phyloP scores from a whole-genome alignment of 2,797 vertebrate genomes.

The Alca torda region DNA sequence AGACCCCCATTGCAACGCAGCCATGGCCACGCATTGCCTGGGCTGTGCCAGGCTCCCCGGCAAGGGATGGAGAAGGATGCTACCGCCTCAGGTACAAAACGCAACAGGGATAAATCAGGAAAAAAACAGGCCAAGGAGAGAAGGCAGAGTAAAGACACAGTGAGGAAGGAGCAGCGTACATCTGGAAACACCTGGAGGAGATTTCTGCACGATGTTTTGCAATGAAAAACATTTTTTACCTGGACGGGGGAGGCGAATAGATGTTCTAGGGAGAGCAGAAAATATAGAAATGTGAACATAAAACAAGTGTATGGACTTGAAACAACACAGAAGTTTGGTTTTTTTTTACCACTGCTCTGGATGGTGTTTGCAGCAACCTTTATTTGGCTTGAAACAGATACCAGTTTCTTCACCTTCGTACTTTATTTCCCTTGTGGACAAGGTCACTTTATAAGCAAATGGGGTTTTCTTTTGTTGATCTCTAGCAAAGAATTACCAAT shows the following conservation, averaged over 20 bases:
- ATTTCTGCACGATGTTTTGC: background rate
- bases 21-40: accelerated
- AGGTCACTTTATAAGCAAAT: background rate
- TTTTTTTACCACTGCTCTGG: background rate
- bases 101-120: background rate
- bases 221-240: background rate
- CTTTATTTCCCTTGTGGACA: background rate
- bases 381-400: background rate
- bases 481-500: background rate
- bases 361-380: background rate
- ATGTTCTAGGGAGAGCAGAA: background rate
- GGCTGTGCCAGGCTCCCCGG: accelerated
- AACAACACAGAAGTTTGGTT: background rate
- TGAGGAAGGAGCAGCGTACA: background rate
- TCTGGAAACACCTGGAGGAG: background rate
- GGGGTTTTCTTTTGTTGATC: background rate
- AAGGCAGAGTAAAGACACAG: background rate
- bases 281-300: background rate
- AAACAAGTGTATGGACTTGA: background rate
- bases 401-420: background rate
- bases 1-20: background rate
- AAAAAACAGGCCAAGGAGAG: background rate
- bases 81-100: accelerated
- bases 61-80: accelerated
- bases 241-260: background rate